These are phyloP conservation scores for Escarpia spicata DNA, from an alignment of 2,888 invertebrate genomes.

Conservation along the genomic window DNA sequence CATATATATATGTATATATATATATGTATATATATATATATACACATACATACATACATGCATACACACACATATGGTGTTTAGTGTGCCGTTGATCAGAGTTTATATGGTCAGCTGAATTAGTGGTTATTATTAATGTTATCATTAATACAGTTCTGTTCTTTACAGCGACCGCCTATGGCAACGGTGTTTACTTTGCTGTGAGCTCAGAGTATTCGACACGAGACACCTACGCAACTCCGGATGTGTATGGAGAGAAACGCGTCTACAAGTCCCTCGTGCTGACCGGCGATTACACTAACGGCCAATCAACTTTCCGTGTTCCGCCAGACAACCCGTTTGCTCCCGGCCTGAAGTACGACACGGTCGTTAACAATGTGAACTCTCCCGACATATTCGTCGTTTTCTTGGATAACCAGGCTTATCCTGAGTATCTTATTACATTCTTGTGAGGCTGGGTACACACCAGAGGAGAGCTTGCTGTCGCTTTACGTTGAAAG, in stretches of 20 bases:
- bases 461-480: too few relatives aligned
- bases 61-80: too few relatives aligned
- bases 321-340: neutral
- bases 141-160: neutral
- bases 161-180: conserved; percentile 49
- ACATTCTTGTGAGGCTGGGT: neutral
- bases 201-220: neutral
- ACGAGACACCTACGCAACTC: neutral
- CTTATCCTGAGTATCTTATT: neutral
- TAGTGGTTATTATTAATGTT: neutral
- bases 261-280: neutral
- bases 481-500: neutral
- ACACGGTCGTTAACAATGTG: conserved; percentile 48
- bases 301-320: neutral
- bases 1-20: too few relatives aligned
- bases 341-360: conserved; percentile 39
- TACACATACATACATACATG: neutral
- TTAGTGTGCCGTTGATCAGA: too few relatives aligned
- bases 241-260: neutral
- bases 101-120: too few relatives aligned
- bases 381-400: conserved; percentile 47
- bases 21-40: too few relatives aligned
- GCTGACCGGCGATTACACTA: neutral
- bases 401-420: conserved; percentile 51
- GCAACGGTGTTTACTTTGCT: conserved; percentile 55